A percentile compares a stretch with the other conserved stretches of the same genome.
These are phyloP conservation scores for Oligia fasciuncula DNA, from an alignment of 2,888 invertebrate genomes.

Conservation along the genomic window DNA sequence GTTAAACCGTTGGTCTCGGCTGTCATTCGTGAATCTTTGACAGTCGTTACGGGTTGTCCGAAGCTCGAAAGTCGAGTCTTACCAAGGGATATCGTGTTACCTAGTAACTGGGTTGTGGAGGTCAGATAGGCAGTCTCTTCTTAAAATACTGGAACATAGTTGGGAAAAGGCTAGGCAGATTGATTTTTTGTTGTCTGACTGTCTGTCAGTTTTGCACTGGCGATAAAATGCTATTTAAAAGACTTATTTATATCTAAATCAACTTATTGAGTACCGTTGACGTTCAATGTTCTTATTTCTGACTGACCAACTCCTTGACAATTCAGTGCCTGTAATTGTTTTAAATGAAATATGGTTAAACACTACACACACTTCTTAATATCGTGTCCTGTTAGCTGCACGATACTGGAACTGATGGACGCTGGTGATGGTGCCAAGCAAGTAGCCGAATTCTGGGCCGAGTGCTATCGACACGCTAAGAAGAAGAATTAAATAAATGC, in stretches of 20 bases:
- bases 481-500: neutral
- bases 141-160: neutral
- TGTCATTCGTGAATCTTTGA: neutral
- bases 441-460: too few relatives aligned
- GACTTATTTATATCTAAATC: neutral
- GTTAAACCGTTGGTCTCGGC: neutral
- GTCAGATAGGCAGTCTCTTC: neutral
- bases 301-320: neutral
- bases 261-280: too few relatives aligned
- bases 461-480: too few relatives aligned
- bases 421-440: too few relatives aligned
- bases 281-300: neutral
- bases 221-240: neutral
- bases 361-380: too few relatives aligned
- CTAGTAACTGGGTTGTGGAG: neutral
- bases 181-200: neutral
- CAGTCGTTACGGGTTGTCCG: neutral
- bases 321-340: neutral
- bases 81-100: neutral
- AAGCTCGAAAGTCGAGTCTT: neutral
- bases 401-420: too few relatives aligned
- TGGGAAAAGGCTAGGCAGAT: neutral
- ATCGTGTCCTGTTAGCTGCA: too few relatives aligned
- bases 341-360: neutral
- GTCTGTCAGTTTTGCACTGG: neutral